These are phyloP conservation scores for Goniozus legneri DNA, from an alignment of 1,140 invertebrate species.

Conservation along the genomic window DNA sequence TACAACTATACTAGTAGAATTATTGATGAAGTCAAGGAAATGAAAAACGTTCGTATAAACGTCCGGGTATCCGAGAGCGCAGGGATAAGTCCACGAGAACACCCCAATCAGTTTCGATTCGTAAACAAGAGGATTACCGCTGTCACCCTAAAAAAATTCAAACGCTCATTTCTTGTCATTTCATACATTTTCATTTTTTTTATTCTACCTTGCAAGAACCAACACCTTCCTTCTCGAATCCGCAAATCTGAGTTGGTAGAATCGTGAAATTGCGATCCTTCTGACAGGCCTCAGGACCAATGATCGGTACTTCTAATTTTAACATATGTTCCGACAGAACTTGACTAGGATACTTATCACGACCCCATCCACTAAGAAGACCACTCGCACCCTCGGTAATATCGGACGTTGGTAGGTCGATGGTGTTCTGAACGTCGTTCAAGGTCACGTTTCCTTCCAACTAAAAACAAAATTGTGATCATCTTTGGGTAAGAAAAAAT, in stretches of 20 bases:
- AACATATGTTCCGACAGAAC: slow-evolving; percentile 4
- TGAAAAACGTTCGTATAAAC: slow-evolving; percentile 17
- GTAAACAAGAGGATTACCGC: slow-evolving; percentile 12
- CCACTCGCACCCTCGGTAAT: slow-evolving; percentile 28
- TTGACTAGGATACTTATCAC: slow-evolving; percentile 14
- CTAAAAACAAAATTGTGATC: too few species aligned
- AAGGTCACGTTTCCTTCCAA: neutral
- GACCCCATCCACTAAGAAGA: slow-evolving; percentile 48
- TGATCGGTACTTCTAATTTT: slow-evolving; percentile 11
- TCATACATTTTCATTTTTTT: neutral
- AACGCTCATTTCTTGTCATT: neutral
- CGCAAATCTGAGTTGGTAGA: slow-evolving; percentile 14
- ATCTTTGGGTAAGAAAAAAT: too few species aligned
- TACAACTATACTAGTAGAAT: too few species aligned
- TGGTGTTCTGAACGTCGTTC: slow-evolving; percentile 3
- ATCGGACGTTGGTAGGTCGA: slow-evolving; percentile 33
- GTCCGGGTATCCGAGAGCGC: slow-evolving; percentile 19
- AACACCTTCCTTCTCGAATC: slow-evolving; percentile 7
- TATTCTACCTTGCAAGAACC: slow-evolving; percentile 14
- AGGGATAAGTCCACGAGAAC: slow-evolving; percentile 16
- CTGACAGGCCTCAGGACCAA: slow-evolving; percentile 7
- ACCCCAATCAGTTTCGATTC: slow-evolving; percentile 7
- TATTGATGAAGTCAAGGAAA: slow-evolving; percentile 7
- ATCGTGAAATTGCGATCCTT: slow-evolving; percentile 3
- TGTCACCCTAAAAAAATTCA: slow-evolving; percentile 8